phyloP scores from a whole-genome alignment of 2,888 invertebrate genomes.

The Girardia tigrina region DNA sequence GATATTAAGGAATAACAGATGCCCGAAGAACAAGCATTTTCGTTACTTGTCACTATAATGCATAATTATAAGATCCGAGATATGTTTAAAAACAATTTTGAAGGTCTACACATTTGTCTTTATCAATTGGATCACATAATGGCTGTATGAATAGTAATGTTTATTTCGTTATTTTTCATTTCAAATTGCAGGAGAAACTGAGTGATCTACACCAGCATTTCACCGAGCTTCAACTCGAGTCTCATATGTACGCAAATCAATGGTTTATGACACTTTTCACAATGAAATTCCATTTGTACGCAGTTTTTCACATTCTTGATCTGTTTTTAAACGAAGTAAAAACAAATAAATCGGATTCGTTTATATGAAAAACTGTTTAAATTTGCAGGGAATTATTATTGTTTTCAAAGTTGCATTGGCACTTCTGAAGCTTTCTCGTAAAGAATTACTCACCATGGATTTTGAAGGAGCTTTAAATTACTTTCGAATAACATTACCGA shows the following conservation, averaged over 20 bases:
- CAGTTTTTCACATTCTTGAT: slow-evolving; percentile 92
- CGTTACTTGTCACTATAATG: slow-evolving; percentile 86
- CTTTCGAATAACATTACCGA: slow-evolving; percentile 87
- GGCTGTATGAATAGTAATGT: slow-evolving; percentile 56
- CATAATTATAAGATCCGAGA: slow-evolving; percentile 83
- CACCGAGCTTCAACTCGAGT: slow-evolving; percentile 67
- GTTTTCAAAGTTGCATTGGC: slow-evolving; percentile 90
- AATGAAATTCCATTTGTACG: slow-evolving; percentile 85
- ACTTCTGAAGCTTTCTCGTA: slow-evolving; percentile 65
- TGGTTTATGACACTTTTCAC: slow-evolving; percentile 99
- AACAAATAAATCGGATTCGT: slow-evolving; percentile 28
- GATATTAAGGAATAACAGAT: slow-evolving; percentile 58
- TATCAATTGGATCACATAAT: slow-evolving; percentile 84
- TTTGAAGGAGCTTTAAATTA: slow-evolving; percentile 95
- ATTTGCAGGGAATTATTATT: slow-evolving; percentile 68
- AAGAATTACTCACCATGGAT: slow-evolving; percentile 76
- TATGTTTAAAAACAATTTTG: slow-evolving; percentile 88
- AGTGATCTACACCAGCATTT: slow-evolving; percentile 53
- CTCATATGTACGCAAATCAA: slow-evolving; percentile 97
- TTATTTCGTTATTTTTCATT: not conserved
- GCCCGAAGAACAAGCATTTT: slow-evolving; percentile 98
- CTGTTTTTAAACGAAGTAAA: slow-evolving; percentile 63
- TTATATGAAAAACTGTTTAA: not conserved
- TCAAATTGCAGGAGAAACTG: slow-evolving; percentile 49
- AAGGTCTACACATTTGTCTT: slow-evolving; percentile 78